A percentile compares a stretch with the other conserved stretches of the same genome.
phyloP scores from a whole-genome alignment of 2,888 invertebrate species.

The Polietes domitor region DNA sequence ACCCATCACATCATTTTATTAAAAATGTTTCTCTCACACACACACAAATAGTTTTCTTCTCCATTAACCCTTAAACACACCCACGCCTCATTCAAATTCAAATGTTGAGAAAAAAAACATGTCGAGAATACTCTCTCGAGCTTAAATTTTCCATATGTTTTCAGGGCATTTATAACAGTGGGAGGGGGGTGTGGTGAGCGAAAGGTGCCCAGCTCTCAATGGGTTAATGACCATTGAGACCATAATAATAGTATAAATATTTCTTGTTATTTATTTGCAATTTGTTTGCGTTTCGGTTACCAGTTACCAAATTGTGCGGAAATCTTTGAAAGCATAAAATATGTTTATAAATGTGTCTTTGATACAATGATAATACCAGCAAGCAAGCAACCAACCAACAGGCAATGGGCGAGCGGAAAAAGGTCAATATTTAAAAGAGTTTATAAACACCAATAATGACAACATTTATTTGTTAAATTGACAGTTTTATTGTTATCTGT shows the following conservation, averaged over 20 bases:
- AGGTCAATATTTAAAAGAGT: slow-evolving; percentile 34
- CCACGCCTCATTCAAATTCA: not conserved
- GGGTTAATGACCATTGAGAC: slow-evolving; percentile 1
- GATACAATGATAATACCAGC: not conserved
- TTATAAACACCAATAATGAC: slow-evolving; percentile 32
- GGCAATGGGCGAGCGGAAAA: not conserved
- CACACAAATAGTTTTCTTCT: not conserved
- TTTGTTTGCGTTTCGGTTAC: slow-evolving; percentile 8
- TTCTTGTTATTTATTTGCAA: slow-evolving; percentile 29
- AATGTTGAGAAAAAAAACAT: not conserved
- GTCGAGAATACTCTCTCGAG: not conserved
- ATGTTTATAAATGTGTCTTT: slow-evolving; percentile 32
- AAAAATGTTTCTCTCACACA: slow-evolving; percentile 26
- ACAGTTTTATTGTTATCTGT: slow-evolving; percentile 35
- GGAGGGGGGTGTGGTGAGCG: not conserved
- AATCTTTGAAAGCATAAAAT: slow-evolving; percentile 32
- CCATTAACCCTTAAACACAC: slow-evolving; percentile 4
- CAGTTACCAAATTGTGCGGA: slow-evolving; percentile 36
- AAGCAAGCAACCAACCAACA: no score
- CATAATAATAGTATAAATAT: not conserved
- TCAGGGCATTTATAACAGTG: no score
- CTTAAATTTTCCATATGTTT: not conserved
- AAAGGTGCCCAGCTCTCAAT: not conserved
- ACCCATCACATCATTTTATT: slow-evolving; percentile 21
- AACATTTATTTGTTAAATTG: slow-evolving; percentile 35